Evolutionary conservation across 2,888 invertebrate genomes (phyloP).

Genomic region (Phorcus lineatus): DNA sequence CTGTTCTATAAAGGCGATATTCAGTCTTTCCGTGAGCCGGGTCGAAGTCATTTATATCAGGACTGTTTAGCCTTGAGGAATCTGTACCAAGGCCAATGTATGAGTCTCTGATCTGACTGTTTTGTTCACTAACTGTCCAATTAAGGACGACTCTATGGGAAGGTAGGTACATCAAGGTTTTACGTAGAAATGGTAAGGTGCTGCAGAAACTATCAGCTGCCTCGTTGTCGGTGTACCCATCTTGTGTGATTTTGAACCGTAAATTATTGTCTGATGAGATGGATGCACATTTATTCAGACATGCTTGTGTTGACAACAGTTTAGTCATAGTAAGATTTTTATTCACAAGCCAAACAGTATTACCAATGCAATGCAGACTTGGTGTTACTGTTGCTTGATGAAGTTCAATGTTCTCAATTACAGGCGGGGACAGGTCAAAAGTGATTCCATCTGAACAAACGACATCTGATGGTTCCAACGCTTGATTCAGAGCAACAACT

Average conservation of each 20-base stretch:
- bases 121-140: conserved; percentile 42
- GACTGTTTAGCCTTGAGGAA: background rate
- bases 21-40: conserved; percentile 33
- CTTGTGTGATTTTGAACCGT: conserved; percentile 19
- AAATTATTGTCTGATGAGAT: background rate
- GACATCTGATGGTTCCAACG: conserved; percentile 51
- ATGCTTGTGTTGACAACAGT: conserved; percentile 25
- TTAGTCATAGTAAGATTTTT: conserved; percentile 32
- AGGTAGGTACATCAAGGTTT: conserved; percentile 39
- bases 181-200: conserved; percentile 5
- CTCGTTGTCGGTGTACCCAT: conserved; percentile 10
- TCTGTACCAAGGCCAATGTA: conserved; percentile 43
- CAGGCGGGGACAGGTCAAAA: conserved; percentile 45
- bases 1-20: conserved; percentile 39
- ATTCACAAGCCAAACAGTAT: conserved; percentile 35
- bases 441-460: conserved; percentile 60
- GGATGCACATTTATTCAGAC: conserved; percentile 22
- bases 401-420: conserved; percentile 33
- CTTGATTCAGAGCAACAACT: conserved; percentile 56
- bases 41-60: conserved; percentile 39
- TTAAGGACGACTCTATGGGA: conserved; percentile 40
- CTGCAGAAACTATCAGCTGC: conserved; percentile 11
- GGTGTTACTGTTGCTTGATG: background rate
- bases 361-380: conserved; percentile 11
- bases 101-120: conserved; percentile 48